Conservation (phyloP, 2,797 vertebrate species). For the Cryptoprocta ferox region DNA sequence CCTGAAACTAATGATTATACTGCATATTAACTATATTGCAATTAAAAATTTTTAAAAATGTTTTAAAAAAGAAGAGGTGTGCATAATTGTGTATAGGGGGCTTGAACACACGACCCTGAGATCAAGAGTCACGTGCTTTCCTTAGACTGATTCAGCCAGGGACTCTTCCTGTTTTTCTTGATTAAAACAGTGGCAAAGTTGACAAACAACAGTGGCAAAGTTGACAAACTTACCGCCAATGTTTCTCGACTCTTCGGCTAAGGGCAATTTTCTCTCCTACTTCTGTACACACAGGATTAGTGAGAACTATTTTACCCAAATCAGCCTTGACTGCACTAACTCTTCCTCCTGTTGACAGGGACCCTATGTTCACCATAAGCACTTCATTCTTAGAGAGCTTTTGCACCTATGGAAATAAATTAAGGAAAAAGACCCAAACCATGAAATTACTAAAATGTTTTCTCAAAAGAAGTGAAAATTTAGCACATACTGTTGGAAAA, state of each 20-base stretch:
- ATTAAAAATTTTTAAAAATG: background rate
- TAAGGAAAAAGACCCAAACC: background rate
- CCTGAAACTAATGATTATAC: background rate
- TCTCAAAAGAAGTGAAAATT: background rate
- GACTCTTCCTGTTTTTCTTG: background rate
- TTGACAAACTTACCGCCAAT: constrained; percentile 91
- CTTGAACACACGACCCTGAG: too few relatives aligned
- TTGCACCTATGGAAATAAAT: constrained; percentile 90
- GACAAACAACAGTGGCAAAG: too few relatives aligned
- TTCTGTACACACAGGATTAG: constrained; percentile 95
- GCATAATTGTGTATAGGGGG: background rate
- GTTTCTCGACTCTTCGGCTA: constrained; percentile 94
- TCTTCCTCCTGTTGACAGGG: constrained; percentile 93
- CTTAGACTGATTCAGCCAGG: background rate
- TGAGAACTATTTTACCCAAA: constrained; percentile 95
- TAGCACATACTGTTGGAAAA: background rate
- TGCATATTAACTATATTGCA: background rate
- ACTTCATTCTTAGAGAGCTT: constrained; percentile 96
- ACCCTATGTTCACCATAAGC: constrained; percentile 96
- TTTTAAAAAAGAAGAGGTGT: background rate
- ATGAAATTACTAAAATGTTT: background rate
- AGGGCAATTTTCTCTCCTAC: constrained; percentile 96
- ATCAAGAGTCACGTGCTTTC: too few relatives aligned
- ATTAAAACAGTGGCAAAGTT: background rate
- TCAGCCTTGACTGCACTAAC: constrained; percentile 96